phyloP scores from a whole-genome alignment of 2,888 invertebrate genomes.

The Heliconius ethilla region DNA sequence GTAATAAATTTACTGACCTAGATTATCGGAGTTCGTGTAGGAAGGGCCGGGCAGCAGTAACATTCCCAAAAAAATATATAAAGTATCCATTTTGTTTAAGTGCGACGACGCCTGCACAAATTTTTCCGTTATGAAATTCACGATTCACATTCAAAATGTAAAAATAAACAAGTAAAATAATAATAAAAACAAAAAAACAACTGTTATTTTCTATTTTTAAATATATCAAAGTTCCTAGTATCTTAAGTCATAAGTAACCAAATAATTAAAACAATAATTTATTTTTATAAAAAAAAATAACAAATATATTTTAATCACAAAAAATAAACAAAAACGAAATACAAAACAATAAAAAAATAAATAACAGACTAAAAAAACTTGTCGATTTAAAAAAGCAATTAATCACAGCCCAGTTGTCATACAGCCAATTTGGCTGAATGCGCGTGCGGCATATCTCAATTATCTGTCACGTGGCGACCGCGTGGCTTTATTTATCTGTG shows the following conservation, averaged over 20 bases:
- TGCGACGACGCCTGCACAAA: constrained; percentile 21
- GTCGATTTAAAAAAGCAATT: constrained; percentile 22
- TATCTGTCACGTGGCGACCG: constrained; percentile 58
- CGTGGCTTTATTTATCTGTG: constrained; percentile 65
- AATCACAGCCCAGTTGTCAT: constrained; percentile 29
- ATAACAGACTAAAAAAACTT: neutral
- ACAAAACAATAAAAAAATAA: constrained; percentile 7
- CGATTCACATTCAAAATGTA: constrained; percentile 21
- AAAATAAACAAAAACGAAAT: neutral
- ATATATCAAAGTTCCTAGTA: too few species aligned
- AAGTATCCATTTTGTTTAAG: constrained; percentile 41
- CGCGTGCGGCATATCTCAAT: constrained; percentile 56
- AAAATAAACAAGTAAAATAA: neutral
- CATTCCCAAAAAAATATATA: constrained; percentile 58
- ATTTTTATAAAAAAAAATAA: neutral
- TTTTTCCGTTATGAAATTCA: constrained; percentile 10
- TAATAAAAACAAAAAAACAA: neutral
- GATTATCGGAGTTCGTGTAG: constrained; percentile 74
- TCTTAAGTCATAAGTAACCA: too few species aligned
- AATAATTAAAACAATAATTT: too few species aligned
- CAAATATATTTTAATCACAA: neutral
- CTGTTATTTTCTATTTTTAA: neutral
- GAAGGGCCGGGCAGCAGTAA: constrained; percentile 67
- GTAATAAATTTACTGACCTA: constrained; percentile 59
- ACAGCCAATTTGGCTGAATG: constrained; percentile 41